phyloP scores from a whole-genome alignment of 1,140 invertebrate species.

The Helicorthomorpha holstii region DNA sequence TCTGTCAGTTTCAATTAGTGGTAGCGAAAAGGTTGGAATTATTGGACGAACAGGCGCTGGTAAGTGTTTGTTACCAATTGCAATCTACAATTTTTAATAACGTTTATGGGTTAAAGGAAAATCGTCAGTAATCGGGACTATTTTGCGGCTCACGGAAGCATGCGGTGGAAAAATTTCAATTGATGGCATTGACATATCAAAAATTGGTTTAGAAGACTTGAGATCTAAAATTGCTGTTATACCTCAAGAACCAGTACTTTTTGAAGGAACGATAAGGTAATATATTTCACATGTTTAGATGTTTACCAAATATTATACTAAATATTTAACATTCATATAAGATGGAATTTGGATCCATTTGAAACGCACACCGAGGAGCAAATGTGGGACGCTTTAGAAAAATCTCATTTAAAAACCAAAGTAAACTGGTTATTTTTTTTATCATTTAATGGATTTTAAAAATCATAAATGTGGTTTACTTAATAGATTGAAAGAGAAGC shows the following conservation, averaged over 20 bases:
- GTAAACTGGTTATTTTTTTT: conserved; percentile 13
- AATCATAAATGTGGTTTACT: too few relatives aligned
- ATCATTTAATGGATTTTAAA: neutral
- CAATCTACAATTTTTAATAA: conserved; percentile 1
- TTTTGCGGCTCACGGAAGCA: conserved; percentile 20
- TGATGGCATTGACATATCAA: conserved; percentile 23
- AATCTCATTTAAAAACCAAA: conserved; percentile 28
- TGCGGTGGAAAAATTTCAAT: conserved; percentile 20
- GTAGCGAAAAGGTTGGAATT: conserved; percentile 33
- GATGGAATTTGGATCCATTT: conserved; percentile 41
- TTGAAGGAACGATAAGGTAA: conserved; percentile 34
- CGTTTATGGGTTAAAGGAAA: conserved; percentile 16
- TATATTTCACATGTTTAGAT: conserved; percentile 1
- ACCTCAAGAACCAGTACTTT: conserved; percentile 29
- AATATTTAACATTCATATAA: conserved; percentile 3
- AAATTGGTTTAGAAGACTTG: conserved; percentile 28
- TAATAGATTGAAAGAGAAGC: neutral
- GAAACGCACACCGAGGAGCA: conserved; percentile 29
- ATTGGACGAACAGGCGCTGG: conserved; percentile 34
- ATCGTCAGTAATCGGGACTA: conserved; percentile 19
- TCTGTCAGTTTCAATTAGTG: conserved; percentile 26
- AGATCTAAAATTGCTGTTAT: conserved; percentile 26
- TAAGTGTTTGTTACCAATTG: conserved; percentile 10
- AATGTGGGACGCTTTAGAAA: conserved; percentile 33
- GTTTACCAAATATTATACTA: neutral